Evolutionary conservation across 1,140 invertebrate species (phyloP), one percentile per base, ranked within the genome.

Genomic region (Chlorops oryzae): DNA sequence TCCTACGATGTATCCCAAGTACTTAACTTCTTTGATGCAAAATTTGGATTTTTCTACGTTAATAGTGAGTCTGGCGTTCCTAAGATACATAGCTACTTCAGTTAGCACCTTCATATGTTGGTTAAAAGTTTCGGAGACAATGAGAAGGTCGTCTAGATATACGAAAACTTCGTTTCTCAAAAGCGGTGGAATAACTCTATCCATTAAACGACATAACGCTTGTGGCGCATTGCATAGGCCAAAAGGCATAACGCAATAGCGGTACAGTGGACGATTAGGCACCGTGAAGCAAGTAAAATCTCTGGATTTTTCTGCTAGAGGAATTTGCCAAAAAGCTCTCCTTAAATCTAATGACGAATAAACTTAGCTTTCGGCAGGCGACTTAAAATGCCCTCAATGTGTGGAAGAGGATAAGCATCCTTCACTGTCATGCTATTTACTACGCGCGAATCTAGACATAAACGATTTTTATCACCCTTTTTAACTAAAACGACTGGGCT

Each of bases 391-490:
- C 51, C 41, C 4, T 58, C 52, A 42, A 74, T 66, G n/a, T 62
- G 42, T 1, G 61, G 59, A 13, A 61, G 25, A 13, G 52, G 56
- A 23, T 54, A 54, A 2, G 63, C 61, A 49, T 74, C 65, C 17
- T 56, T 57, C 27, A 60, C 64, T 1, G 73, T 71, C 1, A 73
- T 41, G 2, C 59, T 50, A 40, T 74, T 75, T 6, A 74, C 22
- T 47, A 59, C 62, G 2, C 73, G 38, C 17, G 63, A 65, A 44
- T 75, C 72, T 13, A 73, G 55, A 47, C 67, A 73, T 51, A 73
- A n/a, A 61, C 49, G 21, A 22, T 44, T 20, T 27, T 55, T 52
- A 17, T 45, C 54, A 5, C 49, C 49, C 27, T 51, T 55, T 9
- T 24, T 18, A 17, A 54, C 38, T n/a, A 50, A 34, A 21, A 44